Conservation (phyloP, 2,888 invertebrate species). For the Fragum fragum region DNA sequence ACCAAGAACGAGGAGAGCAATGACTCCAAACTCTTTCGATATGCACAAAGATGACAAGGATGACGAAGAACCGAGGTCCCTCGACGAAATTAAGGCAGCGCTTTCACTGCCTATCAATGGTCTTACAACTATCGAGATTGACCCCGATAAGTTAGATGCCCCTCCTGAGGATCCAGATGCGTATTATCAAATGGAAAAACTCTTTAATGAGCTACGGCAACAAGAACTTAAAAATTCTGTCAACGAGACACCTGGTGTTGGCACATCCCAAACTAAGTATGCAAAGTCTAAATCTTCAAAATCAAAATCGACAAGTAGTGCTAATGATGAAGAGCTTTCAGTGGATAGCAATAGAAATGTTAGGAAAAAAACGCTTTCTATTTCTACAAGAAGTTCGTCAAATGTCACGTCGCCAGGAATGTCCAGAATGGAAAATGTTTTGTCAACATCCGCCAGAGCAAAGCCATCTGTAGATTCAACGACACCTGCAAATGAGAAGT, state of each 20-base stretch:
- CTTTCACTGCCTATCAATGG: slow-evolving; percentile 74
- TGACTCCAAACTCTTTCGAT: slow-evolving; percentile 77
- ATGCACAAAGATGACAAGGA: slow-evolving; percentile 66
- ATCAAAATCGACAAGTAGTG: slow-evolving; percentile 66
- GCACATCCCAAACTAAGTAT: slow-evolving; percentile 45
- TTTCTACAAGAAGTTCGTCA: slow-evolving; percentile 58
- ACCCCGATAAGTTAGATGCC: slow-evolving; percentile 74
- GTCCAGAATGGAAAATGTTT: slow-evolving; percentile 38
- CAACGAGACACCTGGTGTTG: slow-evolving; percentile 75
- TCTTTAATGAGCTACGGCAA: slow-evolving; percentile 82
- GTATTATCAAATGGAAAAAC: slow-evolving; percentile 83
- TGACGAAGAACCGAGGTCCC: slow-evolving; percentile 73
- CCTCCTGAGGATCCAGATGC: slow-evolving; percentile 83
- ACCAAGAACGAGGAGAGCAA: slow-evolving; percentile 66
- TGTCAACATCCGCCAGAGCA: slow-evolving; percentile 2
- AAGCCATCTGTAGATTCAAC: neutral
- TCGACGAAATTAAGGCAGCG: slow-evolving; percentile 80
- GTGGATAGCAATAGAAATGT: slow-evolving; percentile 71
- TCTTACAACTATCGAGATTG: slow-evolving; percentile 67
- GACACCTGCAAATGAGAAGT: neutral
- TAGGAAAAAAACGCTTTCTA: slow-evolving; percentile 56
- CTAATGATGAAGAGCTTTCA: slow-evolving; percentile 62
- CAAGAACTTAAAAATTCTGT: slow-evolving; percentile 79
- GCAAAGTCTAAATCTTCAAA: slow-evolving; percentile 59
- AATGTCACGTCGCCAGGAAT: slow-evolving; percentile 61